Evolutionary conservation across 2,888 invertebrate species (phyloP).

Genomic region (Cryptus armator): DNA sequence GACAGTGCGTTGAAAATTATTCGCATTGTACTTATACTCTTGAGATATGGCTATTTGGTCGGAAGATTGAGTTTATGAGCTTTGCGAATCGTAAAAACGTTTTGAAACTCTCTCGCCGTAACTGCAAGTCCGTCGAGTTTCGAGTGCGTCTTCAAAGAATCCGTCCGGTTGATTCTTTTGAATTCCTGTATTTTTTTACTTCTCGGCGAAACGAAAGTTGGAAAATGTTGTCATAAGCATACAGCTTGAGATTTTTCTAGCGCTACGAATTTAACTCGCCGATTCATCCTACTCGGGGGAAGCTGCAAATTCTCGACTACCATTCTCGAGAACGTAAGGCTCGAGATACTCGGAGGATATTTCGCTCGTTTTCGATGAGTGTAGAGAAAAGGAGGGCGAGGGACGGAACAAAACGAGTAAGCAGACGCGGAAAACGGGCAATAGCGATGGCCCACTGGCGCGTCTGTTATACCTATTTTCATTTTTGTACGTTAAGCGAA

Average conservation of each 20-base stretch:
- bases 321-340: constrained; percentile 32
- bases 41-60: not conserved
- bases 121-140: not conserved
- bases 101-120: not conserved
- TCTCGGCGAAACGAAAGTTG: constrained; percentile 3
- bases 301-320: constrained; percentile 21
- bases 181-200: constrained; percentile 32
- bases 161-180: constrained; percentile 38
- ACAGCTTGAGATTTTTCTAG: constrained; percentile 61
- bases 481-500: constrained; percentile 10
- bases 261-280: constrained; percentile 51
- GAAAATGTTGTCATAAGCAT: constrained; percentile 32
- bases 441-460: constrained; percentile 45
- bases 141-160: constrained; percentile 24
- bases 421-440: constrained; percentile 13
- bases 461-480: constrained; percentile 60
- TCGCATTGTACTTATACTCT: not conserved
- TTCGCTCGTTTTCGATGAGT: constrained; percentile 34
- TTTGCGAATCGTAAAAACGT: not conserved
- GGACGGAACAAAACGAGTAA: constrained; percentile 41
- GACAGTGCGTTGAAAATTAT: constrained; percentile 1
- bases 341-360: constrained; percentile 56
- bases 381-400: constrained; percentile 46
- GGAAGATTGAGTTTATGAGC: not conserved
- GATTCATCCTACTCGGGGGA: constrained; percentile 52